phyloP scores from a whole-genome alignment of 2,797 vertebrate genomes.

The Podarcis lilfordi region DNA sequence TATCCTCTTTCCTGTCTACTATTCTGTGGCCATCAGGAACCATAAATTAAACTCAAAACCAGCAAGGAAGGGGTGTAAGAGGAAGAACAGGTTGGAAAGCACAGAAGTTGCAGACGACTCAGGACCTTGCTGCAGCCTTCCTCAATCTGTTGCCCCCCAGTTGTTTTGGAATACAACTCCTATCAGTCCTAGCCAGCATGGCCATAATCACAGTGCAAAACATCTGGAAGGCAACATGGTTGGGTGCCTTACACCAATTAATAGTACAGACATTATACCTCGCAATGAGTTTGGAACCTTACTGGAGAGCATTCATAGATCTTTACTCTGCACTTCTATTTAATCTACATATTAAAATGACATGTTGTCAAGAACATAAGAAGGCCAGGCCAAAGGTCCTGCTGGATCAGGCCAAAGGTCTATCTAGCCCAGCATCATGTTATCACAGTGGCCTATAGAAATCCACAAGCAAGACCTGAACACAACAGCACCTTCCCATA shows the following conservation, averaged over 20 bases:
- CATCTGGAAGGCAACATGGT: background rate
- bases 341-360: background rate
- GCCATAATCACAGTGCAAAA: background rate
- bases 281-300: background rate
- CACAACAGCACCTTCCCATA: no score
- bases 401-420: no score
- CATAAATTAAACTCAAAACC: background rate
- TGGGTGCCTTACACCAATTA: background rate
- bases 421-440: no score
- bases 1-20: background rate
- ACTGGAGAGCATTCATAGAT: background rate
- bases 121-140: background rate
- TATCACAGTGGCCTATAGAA: no score
- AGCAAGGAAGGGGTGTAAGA: background rate
- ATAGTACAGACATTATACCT: background rate
- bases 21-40: background rate
- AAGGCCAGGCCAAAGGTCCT: no score
- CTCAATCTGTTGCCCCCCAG: background rate
- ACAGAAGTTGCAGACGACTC: background rate
- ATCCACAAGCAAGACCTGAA: no score
- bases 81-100: background rate
- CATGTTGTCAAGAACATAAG: no score
- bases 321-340: background rate
- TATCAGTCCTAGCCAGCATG: background rate
- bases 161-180: background rate